Base-by-base conservation (phyloP, 2,888 invertebrate genomes). In the Listrodromus nycthemerus region DNA sequence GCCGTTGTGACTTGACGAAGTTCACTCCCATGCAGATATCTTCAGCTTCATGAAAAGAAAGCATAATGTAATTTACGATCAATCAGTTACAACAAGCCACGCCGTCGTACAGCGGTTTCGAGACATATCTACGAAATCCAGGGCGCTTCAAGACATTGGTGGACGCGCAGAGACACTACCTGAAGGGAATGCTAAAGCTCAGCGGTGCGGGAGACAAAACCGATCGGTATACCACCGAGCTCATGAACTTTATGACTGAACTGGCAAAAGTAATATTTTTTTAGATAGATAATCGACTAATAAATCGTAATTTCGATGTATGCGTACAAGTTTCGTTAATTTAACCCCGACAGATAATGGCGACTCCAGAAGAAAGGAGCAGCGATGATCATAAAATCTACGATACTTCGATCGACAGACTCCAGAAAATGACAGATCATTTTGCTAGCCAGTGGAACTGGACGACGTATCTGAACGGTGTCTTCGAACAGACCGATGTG, bases 371-470 rank as follows among this genome's bases (percentile, higher is more conserved):
- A 90, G 94, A 95, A 16, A 94, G 96, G 1, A 94, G 95, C 85
- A 95, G 96, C 88, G 94, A 95, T 24, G 95, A 95, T 13, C 95
- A 96, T 89, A 89, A 95, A 88, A 95, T 96, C 92, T 95, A 96
- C 89, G 96, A 96, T 89, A 95, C 96, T 70, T 95, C 94, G 86
- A 94, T 95, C 55, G 91, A 94, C 52, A 95, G 95, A 77, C 93
- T 96, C 37, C 92, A 93, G 78, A 88, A 90, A 67, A 75, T 92
- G 1, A 93, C 93, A 3, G 92, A 93, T 87, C 82, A 50, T 89
- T 16, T 82, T 86, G 41, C 89, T 63, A 80, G 91, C 92, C 69
- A 91, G 96, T 95, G 96, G 92, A 94, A 96, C 88, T 96, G 96
- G 96, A 94, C 95, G 24, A 93, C 91, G 63, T 96, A 96, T 89